Conservation (phyloP, 2,113 vertebrate genomes). For the Oriolus oriolus region DNA sequence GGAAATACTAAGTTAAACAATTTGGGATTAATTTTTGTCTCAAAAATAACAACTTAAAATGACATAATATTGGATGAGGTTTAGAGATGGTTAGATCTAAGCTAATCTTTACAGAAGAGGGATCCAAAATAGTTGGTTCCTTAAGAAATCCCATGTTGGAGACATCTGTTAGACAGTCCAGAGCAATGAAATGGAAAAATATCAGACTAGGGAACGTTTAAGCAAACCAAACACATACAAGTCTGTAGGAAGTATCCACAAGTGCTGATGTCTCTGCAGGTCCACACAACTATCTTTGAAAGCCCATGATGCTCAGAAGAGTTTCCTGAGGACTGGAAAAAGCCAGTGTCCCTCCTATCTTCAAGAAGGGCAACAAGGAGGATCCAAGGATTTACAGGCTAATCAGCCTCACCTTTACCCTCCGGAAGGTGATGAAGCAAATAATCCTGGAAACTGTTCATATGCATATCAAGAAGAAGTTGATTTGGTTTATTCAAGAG, state of each 20-base stretch:
- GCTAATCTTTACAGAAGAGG: not conserved
- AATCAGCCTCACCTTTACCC: not conserved
- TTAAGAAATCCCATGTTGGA: not conserved
- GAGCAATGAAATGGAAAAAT: not conserved
- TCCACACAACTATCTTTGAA: not conserved
- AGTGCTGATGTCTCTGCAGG: not conserved
- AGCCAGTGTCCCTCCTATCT: not conserved
- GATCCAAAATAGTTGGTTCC: not conserved
- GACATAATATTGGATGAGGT: not conserved
- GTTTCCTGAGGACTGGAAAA: not conserved
- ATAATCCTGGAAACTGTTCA: not conserved
- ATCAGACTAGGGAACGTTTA: not conserved
- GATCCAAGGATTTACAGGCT: not conserved
- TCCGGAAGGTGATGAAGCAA: not conserved
- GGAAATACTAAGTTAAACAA: not conserved
- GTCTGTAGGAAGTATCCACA: not conserved
- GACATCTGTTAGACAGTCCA: not conserved
- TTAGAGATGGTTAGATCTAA: not conserved
- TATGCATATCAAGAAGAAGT: not conserved
- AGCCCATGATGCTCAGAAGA: not conserved
- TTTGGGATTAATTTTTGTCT: not conserved
- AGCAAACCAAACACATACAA: not conserved
- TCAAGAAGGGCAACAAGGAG: not conserved
- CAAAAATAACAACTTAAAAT: not conserved
- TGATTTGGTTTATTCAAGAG: not conserved